Percentiles rank a stretch among this genome's conserved stretches.
phyloP scores from a whole-genome alignment of 2,113 vertebrate genomes.

The Pangasianodon gigas region DNA sequence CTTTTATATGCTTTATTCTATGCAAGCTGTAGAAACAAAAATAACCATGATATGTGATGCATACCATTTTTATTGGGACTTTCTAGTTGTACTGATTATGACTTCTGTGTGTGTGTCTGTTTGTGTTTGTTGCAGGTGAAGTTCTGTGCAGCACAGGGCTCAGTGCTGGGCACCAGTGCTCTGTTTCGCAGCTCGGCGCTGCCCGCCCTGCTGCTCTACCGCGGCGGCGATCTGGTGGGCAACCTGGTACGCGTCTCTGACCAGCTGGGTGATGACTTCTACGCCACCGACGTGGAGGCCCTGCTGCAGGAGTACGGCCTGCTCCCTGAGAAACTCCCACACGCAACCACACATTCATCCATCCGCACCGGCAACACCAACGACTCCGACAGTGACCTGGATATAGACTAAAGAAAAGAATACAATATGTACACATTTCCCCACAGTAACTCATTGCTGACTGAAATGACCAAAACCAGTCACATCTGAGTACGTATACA shows the following conservation, averaged over 20 bases:
- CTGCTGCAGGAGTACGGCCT: conserved; percentile 93
- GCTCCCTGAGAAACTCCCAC: conserved; percentile 83
- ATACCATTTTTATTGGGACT: background rate
- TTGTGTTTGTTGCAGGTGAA: conserved; percentile 71
- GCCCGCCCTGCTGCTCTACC: conserved; percentile 92
- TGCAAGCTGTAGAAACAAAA: background rate
- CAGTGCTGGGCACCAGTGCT: conserved; percentile 86
- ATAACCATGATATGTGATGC: background rate
- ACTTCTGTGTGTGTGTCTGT: background rate
- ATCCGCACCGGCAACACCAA: conserved; percentile 75
- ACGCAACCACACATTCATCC: conserved; percentile 58
- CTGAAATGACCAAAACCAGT: conserved; percentile 29
- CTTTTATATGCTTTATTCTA: background rate
- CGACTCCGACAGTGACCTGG: conserved; percentile 92
- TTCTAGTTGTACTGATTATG: background rate
- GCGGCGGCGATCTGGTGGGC: conserved; percentile 89
- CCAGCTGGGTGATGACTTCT: conserved; percentile 97
- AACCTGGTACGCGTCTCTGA: conserved; percentile 97
- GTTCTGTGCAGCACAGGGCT: conserved; percentile 90
- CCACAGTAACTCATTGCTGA: background rate
- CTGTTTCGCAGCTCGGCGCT: conserved; percentile 88
- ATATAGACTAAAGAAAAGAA: conserved; percentile 80
- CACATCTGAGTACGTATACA: background rate
- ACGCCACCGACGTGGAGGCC: conserved; percentile 92
- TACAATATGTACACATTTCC: background rate